Evolutionary conservation across 2,797 vertebrate species (phyloP), one percentile per base, ranked within the genome.

Genomic region (Linurgus olivaceus): DNA sequence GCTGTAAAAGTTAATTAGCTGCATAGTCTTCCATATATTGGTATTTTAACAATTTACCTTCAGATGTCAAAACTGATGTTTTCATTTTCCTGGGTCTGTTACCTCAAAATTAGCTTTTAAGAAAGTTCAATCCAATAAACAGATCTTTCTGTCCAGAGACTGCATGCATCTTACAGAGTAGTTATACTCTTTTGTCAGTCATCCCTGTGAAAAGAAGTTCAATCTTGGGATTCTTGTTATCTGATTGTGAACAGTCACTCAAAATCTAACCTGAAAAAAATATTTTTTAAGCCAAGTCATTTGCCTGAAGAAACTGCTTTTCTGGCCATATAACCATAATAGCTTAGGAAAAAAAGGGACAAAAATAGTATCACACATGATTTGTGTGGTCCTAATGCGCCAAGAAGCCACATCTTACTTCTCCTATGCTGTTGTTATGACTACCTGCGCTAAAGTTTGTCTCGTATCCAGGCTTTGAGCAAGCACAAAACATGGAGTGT

Each of bases 1-100:
- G 91, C 48, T 95, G 94, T 96, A 96, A 96, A 97, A 97, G 94
- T 94, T 96, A 97, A 96, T 97, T 97, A 96, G 96, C 94, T 96
- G 47, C 54, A 75, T 84, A 94, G 76, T 92, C 55, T 95, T 97
- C 55, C 79, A 86, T 95, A 84, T 94, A 96, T 84, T 94, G 94
- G 85, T 90, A 96, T 95, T 96, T 94, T 94, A 96, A 96, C 79
- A 96, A 86, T 91, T 96, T 97, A 94, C 94, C 87, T 95, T 96
- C 93, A 88, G 89, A 96, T 90, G 79, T 94, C 94, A 96, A 86
- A 96, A 91, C 26, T 19, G 37, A 70, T 96, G 79, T 70, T 93
- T 95, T 72, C 51, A 86, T 90, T 84, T 96, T 95, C 76, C 66
- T 88, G 47, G 82, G 55, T 90, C 76, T 90, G 68, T 94, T 92